phyloP scores from a whole-genome alignment of 2,113 vertebrate species.

The Panthera uncia region DNA sequence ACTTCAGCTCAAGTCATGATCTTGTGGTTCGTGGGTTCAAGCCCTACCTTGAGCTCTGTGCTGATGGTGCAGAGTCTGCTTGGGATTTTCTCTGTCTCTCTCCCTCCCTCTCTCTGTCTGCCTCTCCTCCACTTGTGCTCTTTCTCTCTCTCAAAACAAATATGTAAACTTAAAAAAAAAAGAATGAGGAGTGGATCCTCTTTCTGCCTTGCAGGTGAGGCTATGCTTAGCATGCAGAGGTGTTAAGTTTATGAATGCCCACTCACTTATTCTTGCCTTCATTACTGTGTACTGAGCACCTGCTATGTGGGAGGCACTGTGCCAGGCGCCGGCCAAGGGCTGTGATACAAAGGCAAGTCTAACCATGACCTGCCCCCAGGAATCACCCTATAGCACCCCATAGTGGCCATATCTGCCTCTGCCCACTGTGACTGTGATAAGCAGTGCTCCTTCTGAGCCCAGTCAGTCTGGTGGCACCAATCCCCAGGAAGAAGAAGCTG shows the following conservation, averaged over 20 bases:
- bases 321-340: background rate
- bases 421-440: background rate
- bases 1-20: too few species aligned
- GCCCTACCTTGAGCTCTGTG: too few species aligned
- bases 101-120: too few species aligned
- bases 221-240: background rate
- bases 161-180: too few species aligned
- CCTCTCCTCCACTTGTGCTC: too few species aligned
- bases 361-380: background rate
- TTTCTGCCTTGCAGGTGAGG: background rate
- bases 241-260: background rate
- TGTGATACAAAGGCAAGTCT: background rate
- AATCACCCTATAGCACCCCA: background rate
- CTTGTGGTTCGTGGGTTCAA: too few species aligned
- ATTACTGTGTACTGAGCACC: background rate
- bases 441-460: background rate
- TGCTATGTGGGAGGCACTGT: background rate
- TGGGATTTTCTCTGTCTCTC: too few species aligned
- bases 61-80: too few species aligned
- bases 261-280: background rate
- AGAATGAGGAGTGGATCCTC: background rate
- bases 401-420: background rate
- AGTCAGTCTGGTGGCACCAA: background rate
- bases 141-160: too few species aligned
- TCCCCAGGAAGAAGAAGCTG: background rate